Percentiles rank a stretch among this genome's conserved stretches.
phyloP scores from a whole-genome alignment of 2,888 invertebrate species.

The Cistogaster globosa region DNA sequence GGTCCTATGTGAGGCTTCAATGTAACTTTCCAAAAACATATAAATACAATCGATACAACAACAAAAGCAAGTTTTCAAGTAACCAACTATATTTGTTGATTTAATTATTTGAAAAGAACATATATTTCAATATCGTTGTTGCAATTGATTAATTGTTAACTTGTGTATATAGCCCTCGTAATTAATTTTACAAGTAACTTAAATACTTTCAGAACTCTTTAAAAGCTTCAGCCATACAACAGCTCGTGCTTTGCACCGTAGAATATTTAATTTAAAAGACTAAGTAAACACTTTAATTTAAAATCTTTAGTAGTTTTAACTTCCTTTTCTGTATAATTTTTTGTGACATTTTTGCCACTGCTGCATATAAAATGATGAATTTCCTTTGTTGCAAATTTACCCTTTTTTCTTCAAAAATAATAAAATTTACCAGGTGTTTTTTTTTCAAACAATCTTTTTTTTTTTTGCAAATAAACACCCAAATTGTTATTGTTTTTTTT shows the following conservation, averaged over 20 bases:
- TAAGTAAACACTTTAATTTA: neutral
- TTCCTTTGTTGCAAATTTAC: conserved; percentile 49
- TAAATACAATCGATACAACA: no score
- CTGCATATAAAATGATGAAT: conserved; percentile 42
- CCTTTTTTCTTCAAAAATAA: conserved; percentile 42
- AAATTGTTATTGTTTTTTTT: conserved; percentile 46
- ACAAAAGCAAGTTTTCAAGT: no score
- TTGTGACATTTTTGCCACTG: conserved; percentile 10
- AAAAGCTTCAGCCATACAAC: neutral
- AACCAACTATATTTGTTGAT: no score
- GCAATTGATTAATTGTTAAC: no score
- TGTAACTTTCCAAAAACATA: no score
- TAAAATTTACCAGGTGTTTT: conserved; percentile 66
- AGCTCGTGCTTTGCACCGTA: conserved; percentile 48
- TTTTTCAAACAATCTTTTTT: neutral
- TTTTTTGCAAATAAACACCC: conserved; percentile 57
- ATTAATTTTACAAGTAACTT: neutral
- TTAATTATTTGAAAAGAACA: no score
- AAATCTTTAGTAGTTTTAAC: conserved; percentile 36
- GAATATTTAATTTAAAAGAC: conserved; percentile 25
- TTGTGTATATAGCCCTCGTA: neutral
- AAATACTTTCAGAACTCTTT: neutral
- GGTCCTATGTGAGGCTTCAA: no score
- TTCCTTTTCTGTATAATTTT: conserved; percentile 40
- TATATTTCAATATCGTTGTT: no score